phyloP scores from a whole-genome alignment of 2,888 invertebrate species.

The Apoderus coryli region DNA sequence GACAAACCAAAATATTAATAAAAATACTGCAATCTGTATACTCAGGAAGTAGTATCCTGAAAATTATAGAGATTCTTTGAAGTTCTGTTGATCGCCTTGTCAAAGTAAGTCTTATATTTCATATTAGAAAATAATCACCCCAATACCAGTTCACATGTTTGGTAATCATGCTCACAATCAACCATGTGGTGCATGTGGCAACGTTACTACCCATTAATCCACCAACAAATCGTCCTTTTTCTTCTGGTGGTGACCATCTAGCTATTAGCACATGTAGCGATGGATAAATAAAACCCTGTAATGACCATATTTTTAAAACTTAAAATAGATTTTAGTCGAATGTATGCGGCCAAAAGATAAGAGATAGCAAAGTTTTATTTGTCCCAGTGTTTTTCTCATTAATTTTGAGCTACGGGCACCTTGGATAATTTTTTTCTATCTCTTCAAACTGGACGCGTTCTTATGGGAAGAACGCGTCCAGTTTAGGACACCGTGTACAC shows the following conservation, averaged over 20 bases:
- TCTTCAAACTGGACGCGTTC: too few species aligned
- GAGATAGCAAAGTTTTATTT: too few species aligned
- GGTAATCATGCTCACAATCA: conserved; percentile 47
- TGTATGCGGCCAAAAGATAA: too few species aligned
- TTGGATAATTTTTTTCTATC: too few species aligned
- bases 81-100: not conserved
- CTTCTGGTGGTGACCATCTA: conserved; percentile 56
- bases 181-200: conserved; percentile 56
- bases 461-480: too few species aligned
- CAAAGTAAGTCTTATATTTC: not conserved
- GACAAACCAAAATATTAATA: conserved; percentile 44
- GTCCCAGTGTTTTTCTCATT: too few species aligned
- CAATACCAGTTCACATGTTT: conserved; percentile 48
- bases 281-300: conserved; percentile 46
- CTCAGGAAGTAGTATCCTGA: conserved; percentile 44
- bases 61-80: not conserved
- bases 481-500: too few species aligned
- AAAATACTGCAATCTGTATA: conserved; percentile 39
- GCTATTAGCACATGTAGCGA: conserved; percentile 49
- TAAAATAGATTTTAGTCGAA: too few species aligned
- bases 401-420: too few species aligned
- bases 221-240: conserved; percentile 56
- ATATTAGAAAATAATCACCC: conserved; percentile 28
- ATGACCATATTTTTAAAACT: too few species aligned
- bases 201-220: conserved; percentile 58